Percentiles rank a stretch among this genome's conserved stretches.
Conservation (phyloP, 2,888 invertebrate species). For the Adelognathus sp. region DNA sequence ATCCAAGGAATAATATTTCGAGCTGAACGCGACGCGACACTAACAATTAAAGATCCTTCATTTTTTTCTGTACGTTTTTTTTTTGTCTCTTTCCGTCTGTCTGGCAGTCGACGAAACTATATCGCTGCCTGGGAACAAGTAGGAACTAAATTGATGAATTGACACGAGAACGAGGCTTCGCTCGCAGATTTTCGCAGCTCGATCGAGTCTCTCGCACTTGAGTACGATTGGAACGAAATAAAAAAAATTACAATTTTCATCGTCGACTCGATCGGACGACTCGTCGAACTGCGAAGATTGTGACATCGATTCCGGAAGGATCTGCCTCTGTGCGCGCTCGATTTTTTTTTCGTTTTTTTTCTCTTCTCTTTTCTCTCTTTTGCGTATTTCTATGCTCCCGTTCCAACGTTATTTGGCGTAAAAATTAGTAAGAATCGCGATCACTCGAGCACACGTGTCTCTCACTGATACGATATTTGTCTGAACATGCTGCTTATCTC, state of each 20-base stretch:
- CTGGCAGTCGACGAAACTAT: conserved; percentile 38
- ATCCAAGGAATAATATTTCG: too few relatives aligned
- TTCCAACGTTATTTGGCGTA: conserved; percentile 42
- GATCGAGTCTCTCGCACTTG: conserved; percentile 12
- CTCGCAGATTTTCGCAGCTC: conserved; percentile 28
- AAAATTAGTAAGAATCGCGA: conserved; percentile 36
- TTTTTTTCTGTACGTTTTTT: too few relatives aligned
- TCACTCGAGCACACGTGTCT: neutral
- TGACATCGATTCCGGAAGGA: conserved; percentile 38
- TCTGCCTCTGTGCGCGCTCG: conserved; percentile 37
- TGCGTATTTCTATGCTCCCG: too few relatives aligned
- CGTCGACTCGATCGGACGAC: neutral
- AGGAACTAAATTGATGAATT: conserved; percentile 72
- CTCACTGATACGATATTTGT: conserved; percentile 85
- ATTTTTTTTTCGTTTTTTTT: conserved; percentile 7
- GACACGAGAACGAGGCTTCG: conserved; percentile 43
- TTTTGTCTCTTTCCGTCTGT: conserved; percentile 21
- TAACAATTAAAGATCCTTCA: too few relatives aligned
- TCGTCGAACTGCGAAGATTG: conserved; percentile 28
- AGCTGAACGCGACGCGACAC: too few relatives aligned
- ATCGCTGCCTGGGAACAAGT: conserved; percentile 63
- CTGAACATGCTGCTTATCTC: conserved; percentile 93
- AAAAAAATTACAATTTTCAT: neutral
- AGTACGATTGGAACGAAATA: conserved; percentile 4
- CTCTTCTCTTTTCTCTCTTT: neutral